Conservation (phyloP, 2,888 invertebrate species). For the Danaus chrysippus region DNA sequence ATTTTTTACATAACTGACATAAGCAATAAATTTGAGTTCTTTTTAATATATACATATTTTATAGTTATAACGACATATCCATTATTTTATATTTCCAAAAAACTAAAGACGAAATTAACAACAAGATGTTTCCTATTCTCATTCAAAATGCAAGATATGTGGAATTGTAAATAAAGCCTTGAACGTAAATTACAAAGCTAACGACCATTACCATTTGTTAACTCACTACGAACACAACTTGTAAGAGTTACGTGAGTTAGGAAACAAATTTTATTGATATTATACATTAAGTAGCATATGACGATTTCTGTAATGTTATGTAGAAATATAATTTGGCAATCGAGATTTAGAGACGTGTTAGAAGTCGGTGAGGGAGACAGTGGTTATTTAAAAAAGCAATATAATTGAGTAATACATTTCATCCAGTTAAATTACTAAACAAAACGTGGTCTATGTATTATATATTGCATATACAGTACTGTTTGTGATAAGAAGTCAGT, state of each 20-base stretch:
- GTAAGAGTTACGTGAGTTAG: not conserved
- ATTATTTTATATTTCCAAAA: not conserved
- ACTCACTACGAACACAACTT: not conserved
- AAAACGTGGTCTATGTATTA: not conserved
- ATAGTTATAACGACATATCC: not conserved
- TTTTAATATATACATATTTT: too few relatives aligned
- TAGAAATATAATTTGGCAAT: not conserved
- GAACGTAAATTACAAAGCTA: not conserved
- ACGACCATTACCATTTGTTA: constrained; percentile 2
- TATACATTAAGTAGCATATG: not conserved
- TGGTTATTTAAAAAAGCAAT: not conserved
- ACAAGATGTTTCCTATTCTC: not conserved
- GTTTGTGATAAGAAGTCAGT: not conserved
- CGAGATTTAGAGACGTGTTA: not conserved
- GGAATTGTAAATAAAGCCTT: not conserved
- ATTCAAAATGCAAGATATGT: not conserved
- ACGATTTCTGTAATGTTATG: not conserved
- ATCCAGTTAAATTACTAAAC: not conserved
- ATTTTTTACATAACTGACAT: too few relatives aligned
- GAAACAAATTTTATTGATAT: not conserved
- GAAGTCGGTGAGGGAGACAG: too few relatives aligned
- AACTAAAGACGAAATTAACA: not conserved
- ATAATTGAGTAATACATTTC: not conserved
- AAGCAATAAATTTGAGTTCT: too few relatives aligned
- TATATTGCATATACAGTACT: too few relatives aligned